Conservation (phyloP, 2,113 vertebrate genomes). For the Dunckerocampus dactyliophorus region DNA sequence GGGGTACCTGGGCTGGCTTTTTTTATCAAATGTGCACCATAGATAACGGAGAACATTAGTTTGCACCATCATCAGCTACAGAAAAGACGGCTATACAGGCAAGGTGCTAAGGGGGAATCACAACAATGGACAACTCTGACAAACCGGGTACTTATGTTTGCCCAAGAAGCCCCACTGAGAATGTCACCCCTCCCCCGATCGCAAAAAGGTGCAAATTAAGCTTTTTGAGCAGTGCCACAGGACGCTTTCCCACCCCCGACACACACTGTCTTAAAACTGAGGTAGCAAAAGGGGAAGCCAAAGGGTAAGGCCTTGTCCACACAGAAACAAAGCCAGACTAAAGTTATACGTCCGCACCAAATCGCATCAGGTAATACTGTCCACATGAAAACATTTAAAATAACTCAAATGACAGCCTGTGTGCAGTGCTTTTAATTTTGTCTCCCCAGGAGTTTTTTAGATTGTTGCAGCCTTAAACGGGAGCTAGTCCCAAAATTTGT, state of each 20-base stretch:
- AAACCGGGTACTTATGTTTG: not conserved
- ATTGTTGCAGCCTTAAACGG: no score
- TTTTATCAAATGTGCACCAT: not conserved
- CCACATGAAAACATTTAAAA: no score
- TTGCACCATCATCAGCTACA: not conserved
- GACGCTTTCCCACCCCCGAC: conserved; percentile 16
- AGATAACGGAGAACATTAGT: not conserved
- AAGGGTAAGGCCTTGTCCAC: no score
- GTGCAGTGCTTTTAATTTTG: no score
- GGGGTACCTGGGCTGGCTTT: conserved; percentile 16
- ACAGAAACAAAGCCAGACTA: no score
- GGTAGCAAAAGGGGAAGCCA: conserved; percentile 8
- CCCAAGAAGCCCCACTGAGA: not conserved
- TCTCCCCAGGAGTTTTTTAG: no score
- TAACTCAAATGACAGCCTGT: no score
- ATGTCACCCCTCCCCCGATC: conserved; percentile 34
- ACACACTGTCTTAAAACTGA: not conserved
- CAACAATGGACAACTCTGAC: not conserved
- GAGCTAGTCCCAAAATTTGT: no score
- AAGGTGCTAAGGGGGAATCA: not conserved
- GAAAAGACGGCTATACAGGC: not conserved
- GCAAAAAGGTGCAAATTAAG: conserved; percentile 52
- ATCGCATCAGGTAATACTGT: no score
- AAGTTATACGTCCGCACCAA: no score
- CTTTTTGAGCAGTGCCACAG: conserved; percentile 28